Percentiles rank a stretch among this genome's conserved stretches.
These are phyloP conservation scores for Sarcophaga peregrina DNA, from an alignment of 1,140 invertebrate genomes.

Conservation along the genomic window DNA sequence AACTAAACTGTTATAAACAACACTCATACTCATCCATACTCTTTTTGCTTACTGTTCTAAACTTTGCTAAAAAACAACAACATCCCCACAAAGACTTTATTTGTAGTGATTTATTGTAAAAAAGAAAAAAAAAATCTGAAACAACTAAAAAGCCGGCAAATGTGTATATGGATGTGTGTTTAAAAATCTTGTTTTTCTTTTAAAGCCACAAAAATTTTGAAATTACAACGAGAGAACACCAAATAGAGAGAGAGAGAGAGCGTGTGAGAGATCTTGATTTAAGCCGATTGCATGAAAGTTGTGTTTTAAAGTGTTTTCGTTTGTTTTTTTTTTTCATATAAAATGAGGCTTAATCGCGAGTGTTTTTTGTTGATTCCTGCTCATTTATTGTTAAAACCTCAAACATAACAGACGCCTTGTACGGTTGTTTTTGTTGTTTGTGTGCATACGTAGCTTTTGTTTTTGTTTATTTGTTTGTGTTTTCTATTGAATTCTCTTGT, in stretches of 20 bases:
- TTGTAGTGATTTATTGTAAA: not conserved
- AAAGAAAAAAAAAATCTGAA: not conserved
- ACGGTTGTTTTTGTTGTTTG: not conserved
- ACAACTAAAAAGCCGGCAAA: not conserved
- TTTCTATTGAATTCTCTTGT: no score
- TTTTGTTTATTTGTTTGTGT: not conserved
- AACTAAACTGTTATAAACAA: no score
- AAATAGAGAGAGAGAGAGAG: no score
- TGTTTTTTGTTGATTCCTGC: slow-evolving; percentile 10
- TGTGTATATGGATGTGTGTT: no score
- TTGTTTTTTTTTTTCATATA: not conserved
- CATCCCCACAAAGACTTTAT: not conserved
- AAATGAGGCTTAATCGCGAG: not conserved
- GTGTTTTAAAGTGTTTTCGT: not conserved
- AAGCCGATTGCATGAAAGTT: no score
- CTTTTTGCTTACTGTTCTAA: no score
- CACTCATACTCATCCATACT: no score
- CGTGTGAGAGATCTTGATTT: no score
- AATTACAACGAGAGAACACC: no score
- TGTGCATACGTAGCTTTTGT: not conserved
- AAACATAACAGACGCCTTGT: slow-evolving; percentile 31
- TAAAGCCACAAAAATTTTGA: no score
- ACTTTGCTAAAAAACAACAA: not conserved
- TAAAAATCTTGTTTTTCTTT: no score
- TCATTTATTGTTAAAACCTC: slow-evolving; percentile 28